A percentile compares a stretch with the other conserved stretches of the same genome.
phyloP scores from a whole-genome alignment of 2,113 vertebrate species.

The Echinops telfairi region DNA sequence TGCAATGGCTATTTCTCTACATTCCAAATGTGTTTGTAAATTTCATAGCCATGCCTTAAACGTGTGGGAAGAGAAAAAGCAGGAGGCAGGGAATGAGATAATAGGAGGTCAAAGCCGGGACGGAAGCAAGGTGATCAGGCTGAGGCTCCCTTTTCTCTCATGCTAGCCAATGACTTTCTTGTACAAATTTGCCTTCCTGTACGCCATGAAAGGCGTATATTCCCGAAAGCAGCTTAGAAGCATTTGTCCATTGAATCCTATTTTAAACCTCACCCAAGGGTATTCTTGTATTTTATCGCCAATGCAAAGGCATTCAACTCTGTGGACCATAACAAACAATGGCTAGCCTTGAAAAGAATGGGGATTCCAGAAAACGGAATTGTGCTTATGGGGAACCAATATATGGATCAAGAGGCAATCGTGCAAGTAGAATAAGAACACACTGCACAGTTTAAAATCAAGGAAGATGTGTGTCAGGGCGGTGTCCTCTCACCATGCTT shows the following conservation, averaged over 20 bases:
- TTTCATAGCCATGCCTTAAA: slow-evolving; percentile 48
- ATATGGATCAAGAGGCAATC: no score
- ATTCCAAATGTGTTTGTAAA: not conserved
- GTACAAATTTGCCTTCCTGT: not conserved
- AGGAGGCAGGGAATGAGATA: slow-evolving; percentile 26
- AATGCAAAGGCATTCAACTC: no score
- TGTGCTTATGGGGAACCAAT: no score
- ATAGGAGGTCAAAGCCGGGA: not conserved
- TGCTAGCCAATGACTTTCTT: not conserved
- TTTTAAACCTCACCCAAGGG: not conserved
- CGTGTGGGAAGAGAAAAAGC: not conserved
- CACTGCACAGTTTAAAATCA: no score
- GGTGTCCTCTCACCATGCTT: no score
- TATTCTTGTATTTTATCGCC: not conserved
- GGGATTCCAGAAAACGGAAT: no score
- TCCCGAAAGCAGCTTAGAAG: slow-evolving; percentile 17
- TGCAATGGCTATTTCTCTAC: slow-evolving; percentile 18
- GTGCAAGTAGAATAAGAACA: no score
- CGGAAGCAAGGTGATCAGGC: not conserved
- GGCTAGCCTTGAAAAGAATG: no score
- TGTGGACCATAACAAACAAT: no score
- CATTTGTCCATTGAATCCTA: slow-evolving; percentile 40
- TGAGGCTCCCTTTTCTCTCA: not conserved
- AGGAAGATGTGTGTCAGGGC: no score
- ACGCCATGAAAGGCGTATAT: not conserved